phyloP scores from a whole-genome alignment of 2,113 vertebrate species.

The Tauraco erythrolophus region DNA sequence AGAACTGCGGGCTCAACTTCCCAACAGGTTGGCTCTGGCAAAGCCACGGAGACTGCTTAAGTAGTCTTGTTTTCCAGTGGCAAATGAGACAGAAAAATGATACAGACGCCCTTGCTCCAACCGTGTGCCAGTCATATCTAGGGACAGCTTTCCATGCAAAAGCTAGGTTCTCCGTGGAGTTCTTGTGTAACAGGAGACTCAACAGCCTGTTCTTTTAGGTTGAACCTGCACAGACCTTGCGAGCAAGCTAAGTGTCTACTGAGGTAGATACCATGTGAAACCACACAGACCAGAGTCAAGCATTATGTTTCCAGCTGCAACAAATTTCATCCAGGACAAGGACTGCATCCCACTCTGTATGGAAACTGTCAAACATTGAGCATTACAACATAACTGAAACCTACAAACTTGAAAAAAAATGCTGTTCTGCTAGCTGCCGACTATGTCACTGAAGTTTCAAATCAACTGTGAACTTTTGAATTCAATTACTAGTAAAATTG shows the following conservation, averaged over 20 bases:
- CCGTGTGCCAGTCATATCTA: neutral
- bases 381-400: neutral
- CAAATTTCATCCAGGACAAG: neutral
- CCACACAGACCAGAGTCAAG: neutral
- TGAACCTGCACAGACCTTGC: neutral
- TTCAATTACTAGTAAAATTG: neutral
- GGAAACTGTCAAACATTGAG: neutral
- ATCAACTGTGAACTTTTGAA: neutral
- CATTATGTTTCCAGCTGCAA: neutral
- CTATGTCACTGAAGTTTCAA: neutral
- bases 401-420: neutral
- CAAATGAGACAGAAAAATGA: neutral
- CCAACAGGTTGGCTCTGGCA: neutral
- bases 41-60: neutral
- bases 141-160: neutral
- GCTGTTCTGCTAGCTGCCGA: neutral
- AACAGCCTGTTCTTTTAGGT: neutral
- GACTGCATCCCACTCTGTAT: neutral
- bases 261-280: neutral
- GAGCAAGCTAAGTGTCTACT: neutral
- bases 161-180: neutral
- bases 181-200: neutral
- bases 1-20: neutral
- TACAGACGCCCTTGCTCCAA: neutral
- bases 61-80: neutral